A percentile compares a stretch with the other conserved stretches of the same genome.
phyloP scores from a whole-genome alignment of 2,113 vertebrate species.

The Cyprinodon brontotheroides region DNA sequence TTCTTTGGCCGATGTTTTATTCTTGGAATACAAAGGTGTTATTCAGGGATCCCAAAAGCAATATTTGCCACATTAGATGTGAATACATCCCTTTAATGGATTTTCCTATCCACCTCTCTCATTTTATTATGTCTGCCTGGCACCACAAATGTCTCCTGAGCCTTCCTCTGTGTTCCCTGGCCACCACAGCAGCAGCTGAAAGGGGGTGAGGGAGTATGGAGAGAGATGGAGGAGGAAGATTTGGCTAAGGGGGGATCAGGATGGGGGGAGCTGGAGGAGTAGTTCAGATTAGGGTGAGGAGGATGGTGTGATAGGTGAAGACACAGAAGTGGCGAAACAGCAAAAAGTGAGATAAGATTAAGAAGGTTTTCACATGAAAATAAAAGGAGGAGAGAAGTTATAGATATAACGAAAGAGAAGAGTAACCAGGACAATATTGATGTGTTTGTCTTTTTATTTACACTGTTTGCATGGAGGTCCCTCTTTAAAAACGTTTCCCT shows the following conservation, averaged over 20 bases:
- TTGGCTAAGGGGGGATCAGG: neutral
- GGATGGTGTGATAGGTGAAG: too few relatives aligned
- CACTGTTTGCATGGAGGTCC: too few relatives aligned
- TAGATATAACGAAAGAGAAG: neutral
- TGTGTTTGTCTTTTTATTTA: neutral
- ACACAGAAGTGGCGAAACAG: neutral
- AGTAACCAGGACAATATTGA: neutral
- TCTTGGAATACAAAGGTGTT: slow-evolving; percentile 63
- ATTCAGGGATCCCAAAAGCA: slow-evolving; percentile 67
- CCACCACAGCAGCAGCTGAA: slow-evolving; percentile 24
- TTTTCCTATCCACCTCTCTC: slow-evolving; percentile 66
- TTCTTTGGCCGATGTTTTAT: slow-evolving; percentile 47
- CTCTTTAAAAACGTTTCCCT: neutral
- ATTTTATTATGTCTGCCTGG: slow-evolving; percentile 77
- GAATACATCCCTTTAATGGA: slow-evolving; percentile 68
- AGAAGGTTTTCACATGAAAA: neutral
- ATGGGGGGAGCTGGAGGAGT: neutral
- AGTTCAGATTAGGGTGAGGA: neutral
- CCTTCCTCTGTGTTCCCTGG: slow-evolving; percentile 14
- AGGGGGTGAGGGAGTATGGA: slow-evolving; percentile 6
- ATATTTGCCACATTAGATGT: slow-evolving; percentile 65
- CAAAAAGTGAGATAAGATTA: neutral
- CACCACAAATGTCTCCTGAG: slow-evolving; percentile 53
- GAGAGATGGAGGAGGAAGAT: neutral
- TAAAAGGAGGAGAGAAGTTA: neutral